Percentiles rank a stretch among this genome's conserved stretches.
Conservation (phyloP, 2,888 invertebrate genomes). For the Sarcophaga variegata region DNA sequence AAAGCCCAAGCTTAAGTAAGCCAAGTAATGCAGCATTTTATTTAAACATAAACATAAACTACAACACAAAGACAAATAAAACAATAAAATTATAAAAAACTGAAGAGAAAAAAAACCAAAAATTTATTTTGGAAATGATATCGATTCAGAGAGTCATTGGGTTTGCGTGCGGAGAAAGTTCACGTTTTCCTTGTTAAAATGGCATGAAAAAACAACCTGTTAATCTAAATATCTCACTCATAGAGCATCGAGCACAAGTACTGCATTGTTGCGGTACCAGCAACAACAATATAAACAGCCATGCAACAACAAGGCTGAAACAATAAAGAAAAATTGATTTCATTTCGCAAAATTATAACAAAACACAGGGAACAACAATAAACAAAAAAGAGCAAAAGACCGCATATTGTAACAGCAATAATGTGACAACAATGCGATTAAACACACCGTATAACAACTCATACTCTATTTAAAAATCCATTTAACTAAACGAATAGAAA, state of each 20-base stretch:
- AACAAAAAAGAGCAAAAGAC: slow-evolving; percentile 41
- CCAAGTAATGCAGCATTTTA: slow-evolving; percentile 59
- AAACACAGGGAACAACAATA: slow-evolving; percentile 3
- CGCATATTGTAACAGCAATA: slow-evolving; percentile 61
- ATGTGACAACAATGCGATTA: slow-evolving; percentile 64
- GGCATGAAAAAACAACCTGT: slow-evolving; percentile 80
- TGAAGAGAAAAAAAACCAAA: slow-evolving; percentile 19
- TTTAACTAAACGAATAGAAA: slow-evolving; percentile 11
- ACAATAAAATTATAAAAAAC: slow-evolving; percentile 36
- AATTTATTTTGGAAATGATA: slow-evolving; percentile 47
- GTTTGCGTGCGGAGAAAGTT: slow-evolving; percentile 81
- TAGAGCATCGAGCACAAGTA: slow-evolving; percentile 29
- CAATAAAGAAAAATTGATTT: slow-evolving; percentile 22
- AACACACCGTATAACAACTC: slow-evolving; percentile 39
- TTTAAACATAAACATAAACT: slow-evolving; percentile 48
- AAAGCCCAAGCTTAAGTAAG: slow-evolving; percentile 56
- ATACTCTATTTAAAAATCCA: slow-evolving; percentile 62
- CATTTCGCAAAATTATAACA: slow-evolving; percentile 41
- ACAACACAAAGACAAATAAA: slow-evolving; percentile 49
- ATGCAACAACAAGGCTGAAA: slow-evolving; percentile 18
- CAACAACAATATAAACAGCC: not conserved
- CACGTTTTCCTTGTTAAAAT: slow-evolving; percentile 80
- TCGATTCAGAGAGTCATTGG: slow-evolving; percentile 76
- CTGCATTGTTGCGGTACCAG: too few relatives aligned
- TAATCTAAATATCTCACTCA: slow-evolving; percentile 80